Evolutionary conservation across 2,113 vertebrate species (phyloP).

Genomic region (Cheilinus undulatus): DNA sequence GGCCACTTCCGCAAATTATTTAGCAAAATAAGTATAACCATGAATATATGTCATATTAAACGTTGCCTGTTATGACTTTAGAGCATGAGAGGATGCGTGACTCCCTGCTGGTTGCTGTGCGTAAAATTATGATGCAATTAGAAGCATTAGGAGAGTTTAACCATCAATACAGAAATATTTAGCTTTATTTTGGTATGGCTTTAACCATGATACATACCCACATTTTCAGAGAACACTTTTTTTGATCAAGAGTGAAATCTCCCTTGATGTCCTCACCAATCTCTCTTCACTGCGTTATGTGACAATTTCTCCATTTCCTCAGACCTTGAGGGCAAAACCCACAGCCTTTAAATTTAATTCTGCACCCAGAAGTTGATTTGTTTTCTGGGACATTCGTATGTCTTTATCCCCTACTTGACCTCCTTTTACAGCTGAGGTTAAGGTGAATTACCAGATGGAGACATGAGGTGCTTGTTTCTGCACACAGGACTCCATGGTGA

Average conservation of each 20-base stretch:
- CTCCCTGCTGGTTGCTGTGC: conserved; percentile 13
- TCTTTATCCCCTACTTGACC: conserved; percentile 10
- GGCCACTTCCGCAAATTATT: background rate
- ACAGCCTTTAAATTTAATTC: background rate
- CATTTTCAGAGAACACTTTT: background rate
- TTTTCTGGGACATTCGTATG: conserved; percentile 8
- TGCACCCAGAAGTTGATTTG: background rate
- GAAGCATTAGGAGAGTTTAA: no score
- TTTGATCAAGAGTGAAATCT: background rate
- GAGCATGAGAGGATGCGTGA: background rate
- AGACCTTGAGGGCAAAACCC: background rate
- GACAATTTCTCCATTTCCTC: background rate
- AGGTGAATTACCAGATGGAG: background rate
- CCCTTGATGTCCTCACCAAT: background rate
- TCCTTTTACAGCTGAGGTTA: conserved; percentile 9
- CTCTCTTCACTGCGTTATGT: background rate
- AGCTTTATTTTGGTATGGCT: no score
- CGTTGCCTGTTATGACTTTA: no score
- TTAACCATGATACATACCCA: background rate
- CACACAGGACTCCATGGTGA: conserved; percentile 53
- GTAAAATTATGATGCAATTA: background rate
- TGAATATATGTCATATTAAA: background rate
- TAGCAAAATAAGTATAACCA: background rate
- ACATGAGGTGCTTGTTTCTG: background rate
- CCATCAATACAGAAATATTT: background rate